Evolutionary conservation across 2,113 vertebrate species (phyloP), one percentile per base, ranked within the genome.

Genomic region (Pithys albifrons): DNA sequence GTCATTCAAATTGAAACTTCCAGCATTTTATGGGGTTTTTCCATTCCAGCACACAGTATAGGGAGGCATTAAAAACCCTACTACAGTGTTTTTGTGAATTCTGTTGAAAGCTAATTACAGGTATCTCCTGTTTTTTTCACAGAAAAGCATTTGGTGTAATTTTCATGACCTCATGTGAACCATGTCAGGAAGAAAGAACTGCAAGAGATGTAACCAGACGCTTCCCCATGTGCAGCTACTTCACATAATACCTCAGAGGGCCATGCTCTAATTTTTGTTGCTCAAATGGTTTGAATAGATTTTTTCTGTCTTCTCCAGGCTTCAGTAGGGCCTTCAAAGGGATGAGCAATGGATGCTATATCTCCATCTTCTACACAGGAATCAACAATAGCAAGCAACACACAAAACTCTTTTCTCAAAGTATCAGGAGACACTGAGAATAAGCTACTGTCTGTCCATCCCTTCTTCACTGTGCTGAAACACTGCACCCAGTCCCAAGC

Each of bases 81-180:
- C 48, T 61, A 25, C 7, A 22, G 33, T 75, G 48, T 59, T 72
- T 72, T 67, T 64, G 22, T 58, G 23, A 57, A 83, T 91, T 85
- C 41, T 73, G 18, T 49, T 91, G 75, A 94, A 88, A 61, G 13
- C 23, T 59, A 78, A 62, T 73, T 62, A 85, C 66, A 82, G 80
- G 29, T 6, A 80, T 49, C 35, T 88, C 49, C 12, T 59, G 12
- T 43, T 48, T 88, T 85, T 91, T 74, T 64, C 31, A 85, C 5
- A 64, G 61, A 72, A 89, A 65, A 75, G 14, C 35, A 72, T 52
- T 78, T 0, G 0, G 15, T 48, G 70, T 27, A 17, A 64, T 85
- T 89, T 84, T 93, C 27, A 55, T 59, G n/a, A 55, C 52, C 52
- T 89, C 14, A 5, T 15, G 14, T 71, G 43, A 91, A 73, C 54